Conservation (phyloP, 2,888 invertebrate species). For the Linnaemya tessellans region DNA sequence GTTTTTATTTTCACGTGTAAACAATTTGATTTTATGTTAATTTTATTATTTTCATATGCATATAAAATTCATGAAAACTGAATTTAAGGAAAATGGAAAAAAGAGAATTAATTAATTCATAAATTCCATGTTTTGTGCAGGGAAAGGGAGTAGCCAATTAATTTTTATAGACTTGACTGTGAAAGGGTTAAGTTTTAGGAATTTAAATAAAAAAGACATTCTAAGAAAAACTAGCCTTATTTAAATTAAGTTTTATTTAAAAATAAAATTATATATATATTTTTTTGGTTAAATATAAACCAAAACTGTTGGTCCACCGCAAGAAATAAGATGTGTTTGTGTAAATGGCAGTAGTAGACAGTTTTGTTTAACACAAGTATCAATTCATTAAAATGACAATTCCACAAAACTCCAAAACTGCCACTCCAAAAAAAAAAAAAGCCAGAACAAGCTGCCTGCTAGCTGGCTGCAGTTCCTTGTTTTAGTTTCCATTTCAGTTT, state of each 20-base stretch:
- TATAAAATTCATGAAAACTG: conserved; percentile 31
- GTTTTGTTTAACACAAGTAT: conserved; percentile 80
- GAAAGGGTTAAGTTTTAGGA: conserved; percentile 32
- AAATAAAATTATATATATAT: too few relatives aligned
- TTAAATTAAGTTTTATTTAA: conserved; percentile 40
- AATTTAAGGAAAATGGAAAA: conserved; percentile 17
- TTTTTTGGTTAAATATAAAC: not conserved
- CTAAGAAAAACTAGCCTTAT: conserved; percentile 18
- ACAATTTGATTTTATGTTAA: conserved; percentile 72
- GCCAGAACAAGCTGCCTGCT: conserved; percentile 72
- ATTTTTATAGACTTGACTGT: conserved; percentile 44
- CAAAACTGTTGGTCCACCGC: too few relatives aligned
- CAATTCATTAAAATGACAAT: conserved; percentile 83
- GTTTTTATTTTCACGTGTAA: conserved; percentile 51
- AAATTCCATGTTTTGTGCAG: conserved; percentile 19
- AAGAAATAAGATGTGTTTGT: conserved; percentile 50
- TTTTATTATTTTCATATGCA: conserved; percentile 55
- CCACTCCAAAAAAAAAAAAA: conserved; percentile 48
- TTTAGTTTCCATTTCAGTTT: not conserved
- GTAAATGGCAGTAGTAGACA: conserved; percentile 64
- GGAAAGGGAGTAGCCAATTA: conserved; percentile 50
- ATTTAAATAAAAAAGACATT: conserved; percentile 20
- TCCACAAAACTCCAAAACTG: conserved; percentile 79
- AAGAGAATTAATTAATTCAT: conserved; percentile 64
- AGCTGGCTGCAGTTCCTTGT: conserved; percentile 26